Percentiles rank a stretch among this genome's conserved stretches.
phyloP scores from a whole-genome alignment of 2,797 vertebrate species.

The Lagocephalus sceleratus region DNA sequence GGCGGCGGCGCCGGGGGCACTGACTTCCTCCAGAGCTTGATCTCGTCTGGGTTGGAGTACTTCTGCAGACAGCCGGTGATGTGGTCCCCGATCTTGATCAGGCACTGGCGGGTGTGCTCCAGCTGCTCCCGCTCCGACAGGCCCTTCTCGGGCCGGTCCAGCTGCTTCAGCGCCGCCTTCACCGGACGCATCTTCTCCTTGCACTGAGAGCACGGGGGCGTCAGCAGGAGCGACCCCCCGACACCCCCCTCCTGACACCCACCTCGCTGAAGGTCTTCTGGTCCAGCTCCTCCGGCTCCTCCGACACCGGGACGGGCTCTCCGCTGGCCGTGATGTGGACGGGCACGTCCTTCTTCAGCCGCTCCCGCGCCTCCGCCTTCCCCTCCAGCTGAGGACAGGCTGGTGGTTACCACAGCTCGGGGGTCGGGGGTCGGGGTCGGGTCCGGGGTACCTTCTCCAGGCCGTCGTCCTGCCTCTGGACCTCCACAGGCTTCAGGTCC shows the following conservation, averaged over 20 bases:
- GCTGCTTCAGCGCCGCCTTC: constrained; percentile 95
- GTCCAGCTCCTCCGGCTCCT: constrained; percentile 96
- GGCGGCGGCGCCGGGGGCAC: constrained; percentile 35
- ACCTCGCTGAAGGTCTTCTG: constrained; percentile 99
- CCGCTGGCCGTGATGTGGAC: constrained; percentile 88
- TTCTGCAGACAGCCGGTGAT: constrained; percentile 98
- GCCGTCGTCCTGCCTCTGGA: constrained; percentile 83
- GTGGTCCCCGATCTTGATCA: constrained; percentile 98
- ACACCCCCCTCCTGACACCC: no score
- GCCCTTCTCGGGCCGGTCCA: constrained; percentile 96
- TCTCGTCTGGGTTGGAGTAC: constrained; percentile 92
- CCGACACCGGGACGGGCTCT: constrained; percentile 83
- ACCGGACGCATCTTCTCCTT: constrained; percentile 99
- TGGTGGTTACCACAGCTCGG: no score
- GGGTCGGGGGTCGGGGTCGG: no score
- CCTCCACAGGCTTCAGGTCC: constrained; percentile 82
- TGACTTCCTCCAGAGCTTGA: constrained; percentile 99
- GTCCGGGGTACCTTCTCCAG: constrained; percentile 88
- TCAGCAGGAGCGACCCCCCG: no score
- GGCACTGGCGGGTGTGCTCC: constrained; percentile 94
- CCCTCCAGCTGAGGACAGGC: constrained; percentile 78
- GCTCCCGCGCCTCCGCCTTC: constrained; percentile 85
- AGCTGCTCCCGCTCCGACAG: constrained; percentile 97
- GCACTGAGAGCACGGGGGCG: constrained; percentile 79
- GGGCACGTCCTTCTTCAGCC: constrained; percentile 86